A percentile compares a stretch with the other conserved stretches of the same genome.
Conservation (phyloP, 2,113 vertebrate species). For the Todiramphus saurophagus region DNA sequence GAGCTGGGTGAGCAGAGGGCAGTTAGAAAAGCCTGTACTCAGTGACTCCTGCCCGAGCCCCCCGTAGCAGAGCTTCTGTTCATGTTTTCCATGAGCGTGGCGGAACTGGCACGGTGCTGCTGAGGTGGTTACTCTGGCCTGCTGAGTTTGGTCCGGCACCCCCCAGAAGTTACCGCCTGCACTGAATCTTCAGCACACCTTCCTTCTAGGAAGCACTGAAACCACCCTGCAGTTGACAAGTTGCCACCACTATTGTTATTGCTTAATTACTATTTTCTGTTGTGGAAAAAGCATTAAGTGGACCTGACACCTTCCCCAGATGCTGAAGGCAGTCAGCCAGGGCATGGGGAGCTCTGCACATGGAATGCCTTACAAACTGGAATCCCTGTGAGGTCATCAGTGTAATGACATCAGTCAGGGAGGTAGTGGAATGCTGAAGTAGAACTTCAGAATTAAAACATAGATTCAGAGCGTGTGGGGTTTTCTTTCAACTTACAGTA, state of each 20-base stretch:
- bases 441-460: not conserved
- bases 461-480: not conserved
- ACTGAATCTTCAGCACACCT: not conserved
- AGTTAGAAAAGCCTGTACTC: not conserved
- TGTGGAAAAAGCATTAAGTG: not conserved
- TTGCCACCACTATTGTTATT: not conserved
- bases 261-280: not conserved
- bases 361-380: not conserved
- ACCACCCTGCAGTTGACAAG: not conserved
- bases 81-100: not conserved
- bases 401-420: not conserved
- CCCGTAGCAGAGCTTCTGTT: rapidly evolving
- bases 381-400: not conserved
- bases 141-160: not conserved
- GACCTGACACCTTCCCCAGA: not conserved
- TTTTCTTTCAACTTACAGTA: not conserved
- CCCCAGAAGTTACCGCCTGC: not conserved
- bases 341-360: not conserved
- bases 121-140: not conserved
- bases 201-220: not conserved
- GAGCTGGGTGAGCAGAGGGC: not conserved
- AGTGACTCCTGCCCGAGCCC: not conserved
- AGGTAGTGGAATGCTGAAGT: not conserved
- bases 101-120: not conserved
- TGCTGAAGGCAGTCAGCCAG: not conserved